Conservation (phyloP, 1,140 invertebrate species). For the Drosophila chauvacae region DNA sequence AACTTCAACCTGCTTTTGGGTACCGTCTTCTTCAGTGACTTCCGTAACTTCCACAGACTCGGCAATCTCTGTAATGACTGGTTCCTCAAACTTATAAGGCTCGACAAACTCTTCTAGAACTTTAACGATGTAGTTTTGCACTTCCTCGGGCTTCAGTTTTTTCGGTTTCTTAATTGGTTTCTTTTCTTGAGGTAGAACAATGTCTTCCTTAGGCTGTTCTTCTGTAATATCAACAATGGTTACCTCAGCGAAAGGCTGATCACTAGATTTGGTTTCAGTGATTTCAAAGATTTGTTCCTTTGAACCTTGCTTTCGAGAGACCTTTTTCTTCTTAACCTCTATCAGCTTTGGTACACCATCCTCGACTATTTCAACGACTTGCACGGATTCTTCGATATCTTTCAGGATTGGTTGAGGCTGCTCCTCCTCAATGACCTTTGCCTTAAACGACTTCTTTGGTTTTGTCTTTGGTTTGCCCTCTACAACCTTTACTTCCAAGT, state of each 20-base stretch:
- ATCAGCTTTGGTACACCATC: conserved; percentile 49
- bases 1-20: conserved; percentile 45
- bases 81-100: conserved; percentile 16
- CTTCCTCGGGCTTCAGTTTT: conserved; percentile 56
- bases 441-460: conserved; percentile 51
- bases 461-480: conserved; percentile 63
- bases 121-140: conserved; percentile 60
- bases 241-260: conserved; percentile 16
- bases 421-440: conserved; percentile 27
- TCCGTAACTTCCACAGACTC: conserved; percentile 23
- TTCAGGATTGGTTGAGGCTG: conserved; percentile 49
- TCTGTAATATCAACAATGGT: conserved; percentile 14
- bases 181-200: conserved; percentile 1
- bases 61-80: conserved; percentile 47
- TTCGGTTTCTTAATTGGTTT: conserved; percentile 53
- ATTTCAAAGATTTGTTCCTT: conserved; percentile 61
- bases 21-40: conserved; percentile 37
- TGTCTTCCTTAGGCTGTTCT: conserved; percentile 2
- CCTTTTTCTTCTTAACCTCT: conserved; percentile 54
- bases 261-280: conserved; percentile 29
- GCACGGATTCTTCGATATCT: conserved; percentile 51
- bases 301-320: conserved; percentile 50
- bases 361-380: conserved; percentile 30
- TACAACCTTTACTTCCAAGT: conserved; percentile 48
- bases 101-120: conserved; percentile 5